phyloP scores from a whole-genome alignment of 2,113 vertebrate genomes.

The Ophthalmolycus amberensis region DNA sequence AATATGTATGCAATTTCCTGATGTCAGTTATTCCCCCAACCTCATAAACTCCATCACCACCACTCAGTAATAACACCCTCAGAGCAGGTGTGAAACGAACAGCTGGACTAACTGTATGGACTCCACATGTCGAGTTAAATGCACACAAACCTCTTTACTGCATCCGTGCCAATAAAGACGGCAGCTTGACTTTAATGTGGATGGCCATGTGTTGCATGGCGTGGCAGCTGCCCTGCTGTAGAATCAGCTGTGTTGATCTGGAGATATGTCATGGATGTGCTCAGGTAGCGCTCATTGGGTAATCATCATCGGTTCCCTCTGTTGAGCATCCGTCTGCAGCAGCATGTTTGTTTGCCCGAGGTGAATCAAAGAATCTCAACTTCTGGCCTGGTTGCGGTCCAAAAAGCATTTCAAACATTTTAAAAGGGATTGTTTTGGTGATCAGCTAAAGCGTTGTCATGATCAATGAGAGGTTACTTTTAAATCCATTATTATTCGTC shows the following conservation, averaged over 20 bases:
- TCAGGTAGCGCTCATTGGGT: background rate
- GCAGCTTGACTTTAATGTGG: background rate
- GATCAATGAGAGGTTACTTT: background rate
- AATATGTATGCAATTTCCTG: background rate
- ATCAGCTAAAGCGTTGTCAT: background rate
- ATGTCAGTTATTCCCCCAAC: background rate
- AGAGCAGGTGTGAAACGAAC: background rate
- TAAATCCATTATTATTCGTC: background rate
- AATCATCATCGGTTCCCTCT: background rate
- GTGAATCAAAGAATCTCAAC: background rate
- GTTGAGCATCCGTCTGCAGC: too few relatives aligned
- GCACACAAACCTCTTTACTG: background rate
- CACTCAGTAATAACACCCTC: background rate
- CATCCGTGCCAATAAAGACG: background rate
- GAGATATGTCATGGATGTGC: background rate
- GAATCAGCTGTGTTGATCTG: background rate
- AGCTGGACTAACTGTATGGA: background rate
- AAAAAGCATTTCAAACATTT: too few relatives aligned
- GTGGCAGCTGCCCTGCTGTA: background rate
- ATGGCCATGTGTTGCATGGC: background rate
- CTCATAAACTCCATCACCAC: background rate
- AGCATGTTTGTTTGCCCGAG: too few relatives aligned
- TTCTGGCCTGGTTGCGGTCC: background rate
- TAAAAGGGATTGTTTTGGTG: background rate
- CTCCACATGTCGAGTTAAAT: background rate